Evolutionary conservation across 2,113 vertebrate genomes (phyloP).

Genomic region (Nesogale talazaci): DNA sequence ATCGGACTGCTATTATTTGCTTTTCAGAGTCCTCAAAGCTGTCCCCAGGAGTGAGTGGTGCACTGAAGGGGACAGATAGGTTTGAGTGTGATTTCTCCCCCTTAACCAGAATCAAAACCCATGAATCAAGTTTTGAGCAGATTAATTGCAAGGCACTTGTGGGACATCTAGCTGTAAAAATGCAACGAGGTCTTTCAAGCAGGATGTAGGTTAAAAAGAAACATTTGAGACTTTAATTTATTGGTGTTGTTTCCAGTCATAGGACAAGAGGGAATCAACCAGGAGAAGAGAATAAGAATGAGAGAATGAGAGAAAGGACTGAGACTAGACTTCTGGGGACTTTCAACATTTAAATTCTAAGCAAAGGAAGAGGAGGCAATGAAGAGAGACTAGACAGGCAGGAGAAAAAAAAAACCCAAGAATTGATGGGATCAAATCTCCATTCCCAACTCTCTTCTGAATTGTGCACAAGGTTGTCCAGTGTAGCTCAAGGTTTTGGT

Average conservation of each 20-base stretch:
- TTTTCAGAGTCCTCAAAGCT: background rate
- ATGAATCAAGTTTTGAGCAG: background rate
- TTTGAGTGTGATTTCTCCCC: background rate
- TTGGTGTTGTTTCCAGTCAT: background rate
- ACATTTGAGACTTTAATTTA: background rate
- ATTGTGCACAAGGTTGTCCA: background rate
- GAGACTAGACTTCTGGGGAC: background rate
- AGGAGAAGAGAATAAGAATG: background rate
- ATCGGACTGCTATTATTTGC: background rate
- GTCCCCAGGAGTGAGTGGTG: background rate
- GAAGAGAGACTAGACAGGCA: background rate
- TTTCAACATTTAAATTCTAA: background rate
- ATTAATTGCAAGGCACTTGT: background rate
- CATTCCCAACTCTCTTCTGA: background rate
- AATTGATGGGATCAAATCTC: background rate
- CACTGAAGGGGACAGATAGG: background rate
- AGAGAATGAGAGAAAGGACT: too few relatives aligned
- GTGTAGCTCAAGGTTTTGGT: background rate
- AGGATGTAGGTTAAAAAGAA: background rate
- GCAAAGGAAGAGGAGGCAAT: background rate
- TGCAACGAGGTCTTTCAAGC: background rate
- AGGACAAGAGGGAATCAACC: background rate
- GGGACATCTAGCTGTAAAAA: background rate
- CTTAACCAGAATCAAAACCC: background rate
- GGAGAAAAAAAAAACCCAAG: background rate